Percentiles rank a stretch among this genome's conserved stretches.
phyloP scores from a whole-genome alignment of 2,797 vertebrate genomes.

The Poecilia gillii region DNA sequence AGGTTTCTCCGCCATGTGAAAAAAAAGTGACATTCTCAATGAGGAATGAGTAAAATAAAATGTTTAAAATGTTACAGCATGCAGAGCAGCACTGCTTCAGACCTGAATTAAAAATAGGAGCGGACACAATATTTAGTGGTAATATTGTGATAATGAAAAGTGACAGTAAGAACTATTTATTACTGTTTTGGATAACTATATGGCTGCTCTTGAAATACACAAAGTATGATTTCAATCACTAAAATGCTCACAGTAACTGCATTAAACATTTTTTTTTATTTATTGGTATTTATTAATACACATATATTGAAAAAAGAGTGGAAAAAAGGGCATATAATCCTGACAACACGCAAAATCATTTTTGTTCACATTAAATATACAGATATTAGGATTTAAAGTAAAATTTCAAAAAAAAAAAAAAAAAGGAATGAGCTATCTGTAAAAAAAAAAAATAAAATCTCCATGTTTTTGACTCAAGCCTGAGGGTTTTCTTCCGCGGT shows the following conservation, averaged over 20 bases:
- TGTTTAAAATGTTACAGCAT: conserved; percentile 3
- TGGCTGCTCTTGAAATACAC: too few relatives aligned
- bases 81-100: neutral
- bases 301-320: too few relatives aligned
- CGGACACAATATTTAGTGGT: too few relatives aligned
- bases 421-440: neutral
- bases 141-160: too few relatives aligned
- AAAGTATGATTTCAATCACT: too few relatives aligned
- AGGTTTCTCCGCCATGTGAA: neutral
- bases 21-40: neutral
- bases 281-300: too few relatives aligned
- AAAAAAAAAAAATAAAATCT: neutral
- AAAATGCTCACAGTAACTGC: too few relatives aligned
- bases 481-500: neutral
- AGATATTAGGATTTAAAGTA: neutral
- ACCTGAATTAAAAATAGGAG: neutral
- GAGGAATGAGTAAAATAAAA: neutral
- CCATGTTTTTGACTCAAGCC: neutral
- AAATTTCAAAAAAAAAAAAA: neutral
- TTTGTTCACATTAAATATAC: neutral
- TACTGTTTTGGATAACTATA: too few relatives aligned
- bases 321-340: too few relatives aligned
- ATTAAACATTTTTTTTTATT: too few relatives aligned
- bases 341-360: too few relatives aligned
- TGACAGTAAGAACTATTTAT: too few relatives aligned